Conservation (phyloP, 2,888 invertebrate species). For the Metalampra italica region DNA sequence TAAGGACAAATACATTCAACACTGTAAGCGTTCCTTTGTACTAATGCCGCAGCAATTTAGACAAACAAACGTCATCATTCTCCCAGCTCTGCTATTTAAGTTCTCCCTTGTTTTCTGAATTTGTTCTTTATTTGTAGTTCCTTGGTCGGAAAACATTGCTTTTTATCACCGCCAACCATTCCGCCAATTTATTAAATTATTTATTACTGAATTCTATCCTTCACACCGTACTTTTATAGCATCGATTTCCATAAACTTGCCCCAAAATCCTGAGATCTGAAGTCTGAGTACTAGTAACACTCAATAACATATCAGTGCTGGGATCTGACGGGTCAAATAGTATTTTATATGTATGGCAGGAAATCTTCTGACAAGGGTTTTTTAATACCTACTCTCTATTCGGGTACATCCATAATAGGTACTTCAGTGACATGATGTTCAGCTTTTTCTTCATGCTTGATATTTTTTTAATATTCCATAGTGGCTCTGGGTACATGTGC, state of each 20-base stretch:
- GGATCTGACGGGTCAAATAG: too few species aligned
- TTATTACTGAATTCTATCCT: neutral
- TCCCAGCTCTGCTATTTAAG: neutral
- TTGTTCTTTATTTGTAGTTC: conserved; percentile 6
- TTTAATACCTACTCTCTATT: too few species aligned
- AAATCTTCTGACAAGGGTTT: neutral
- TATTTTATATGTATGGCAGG: neutral
- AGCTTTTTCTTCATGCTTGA: too few species aligned
- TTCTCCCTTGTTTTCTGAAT: conserved; percentile 3
- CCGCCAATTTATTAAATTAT: conserved; percentile 2
- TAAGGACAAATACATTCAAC: conserved; percentile 2
- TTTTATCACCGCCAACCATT: conserved; percentile 8
- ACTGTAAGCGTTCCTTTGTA: conserved; percentile 5
- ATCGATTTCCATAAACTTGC: too few species aligned
- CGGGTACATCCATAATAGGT: too few species aligned
- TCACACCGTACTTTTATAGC: too few species aligned
- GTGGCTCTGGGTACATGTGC: too few species aligned
- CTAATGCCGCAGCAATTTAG: conserved; percentile 4
- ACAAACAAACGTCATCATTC: conserved; percentile 5
- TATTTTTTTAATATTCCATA: too few species aligned
- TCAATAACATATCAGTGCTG: neutral
- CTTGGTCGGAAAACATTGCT: conserved; percentile 9
- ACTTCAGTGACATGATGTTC: too few species aligned
- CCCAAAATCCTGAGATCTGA: too few species aligned
- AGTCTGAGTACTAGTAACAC: too few species aligned